These are phyloP conservation scores for Conus ventricosus DNA, from an alignment of 1,140 invertebrate genomes.

Conservation along the genomic window DNA sequence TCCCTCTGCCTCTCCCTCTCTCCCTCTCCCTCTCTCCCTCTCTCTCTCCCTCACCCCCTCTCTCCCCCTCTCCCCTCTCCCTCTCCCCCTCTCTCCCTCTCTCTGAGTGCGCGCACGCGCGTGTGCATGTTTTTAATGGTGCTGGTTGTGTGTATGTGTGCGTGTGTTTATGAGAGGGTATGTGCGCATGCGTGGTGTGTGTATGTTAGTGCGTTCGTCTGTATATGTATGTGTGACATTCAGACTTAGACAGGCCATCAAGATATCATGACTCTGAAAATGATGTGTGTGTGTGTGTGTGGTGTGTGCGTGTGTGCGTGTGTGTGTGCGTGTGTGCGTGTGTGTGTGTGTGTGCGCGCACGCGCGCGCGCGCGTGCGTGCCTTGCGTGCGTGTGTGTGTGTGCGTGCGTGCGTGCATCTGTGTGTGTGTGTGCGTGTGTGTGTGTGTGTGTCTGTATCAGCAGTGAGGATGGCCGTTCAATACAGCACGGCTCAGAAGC, in stretches of 20 bases:
- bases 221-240: neutral
- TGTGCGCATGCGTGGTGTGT: neutral
- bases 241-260: neutral
- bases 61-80: too few species aligned
- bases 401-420: neutral
- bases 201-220: neutral
- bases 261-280: neutral
- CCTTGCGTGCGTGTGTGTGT: neutral
- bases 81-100: too few species aligned
- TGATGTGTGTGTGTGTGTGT: neutral
- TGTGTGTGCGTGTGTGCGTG: neutral
- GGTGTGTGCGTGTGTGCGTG: neutral
- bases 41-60: too few species aligned
- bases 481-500: constrained; percentile 5
- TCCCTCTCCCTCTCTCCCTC: too few species aligned
- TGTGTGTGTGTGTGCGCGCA: constrained; percentile 6
- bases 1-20: too few species aligned
- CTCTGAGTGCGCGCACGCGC: neutral
- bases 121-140: neutral
- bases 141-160: neutral
- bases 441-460: neutral
- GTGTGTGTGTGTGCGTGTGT: neutral
- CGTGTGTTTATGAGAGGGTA: neutral
- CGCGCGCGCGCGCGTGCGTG: neutral
- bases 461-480: neutral